phyloP scores from a whole-genome alignment of 2,888 invertebrate genomes.

The Dryococelus australis region DNA sequence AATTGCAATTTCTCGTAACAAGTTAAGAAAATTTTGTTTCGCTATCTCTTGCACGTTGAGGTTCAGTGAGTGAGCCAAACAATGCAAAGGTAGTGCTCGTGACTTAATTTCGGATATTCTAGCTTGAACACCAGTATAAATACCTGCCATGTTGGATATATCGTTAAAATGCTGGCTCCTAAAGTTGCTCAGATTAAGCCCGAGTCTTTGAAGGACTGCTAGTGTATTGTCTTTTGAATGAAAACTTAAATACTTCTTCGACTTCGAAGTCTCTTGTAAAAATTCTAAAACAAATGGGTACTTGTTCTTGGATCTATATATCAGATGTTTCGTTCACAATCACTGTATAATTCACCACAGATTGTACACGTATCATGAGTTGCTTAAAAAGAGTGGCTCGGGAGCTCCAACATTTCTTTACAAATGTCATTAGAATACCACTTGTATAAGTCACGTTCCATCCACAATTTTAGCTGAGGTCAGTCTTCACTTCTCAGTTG shows the following conservation, averaged over 20 bases:
- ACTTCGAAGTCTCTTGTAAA: background rate
- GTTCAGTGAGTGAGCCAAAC: no score
- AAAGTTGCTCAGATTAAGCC: no score
- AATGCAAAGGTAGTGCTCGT: no score
- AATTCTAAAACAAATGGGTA: background rate
- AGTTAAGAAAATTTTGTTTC: no score
- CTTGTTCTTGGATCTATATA: background rate
- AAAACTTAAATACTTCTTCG: constrained; percentile 8
- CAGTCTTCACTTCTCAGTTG: constrained; percentile 20
- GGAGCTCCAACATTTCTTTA: background rate
- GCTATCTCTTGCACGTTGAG: no score
- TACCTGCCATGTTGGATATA: no score
- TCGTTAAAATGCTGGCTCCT: no score
- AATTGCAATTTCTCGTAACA: no score
- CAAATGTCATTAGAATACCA: constrained; percentile 4
- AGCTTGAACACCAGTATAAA: no score
- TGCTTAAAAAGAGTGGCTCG: background rate
- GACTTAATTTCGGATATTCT: no score
- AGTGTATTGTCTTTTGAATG: background rate
- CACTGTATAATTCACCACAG: background rate
- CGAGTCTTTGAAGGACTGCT: no score
- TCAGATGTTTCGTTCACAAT: background rate
- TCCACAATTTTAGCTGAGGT: background rate
- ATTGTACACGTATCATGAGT: background rate
- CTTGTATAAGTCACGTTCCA: background rate